Evolutionary conservation across 1,140 invertebrate species (phyloP), one percentile per base, ranked within the genome.

Genomic region (Pissodes strobi): DNA sequence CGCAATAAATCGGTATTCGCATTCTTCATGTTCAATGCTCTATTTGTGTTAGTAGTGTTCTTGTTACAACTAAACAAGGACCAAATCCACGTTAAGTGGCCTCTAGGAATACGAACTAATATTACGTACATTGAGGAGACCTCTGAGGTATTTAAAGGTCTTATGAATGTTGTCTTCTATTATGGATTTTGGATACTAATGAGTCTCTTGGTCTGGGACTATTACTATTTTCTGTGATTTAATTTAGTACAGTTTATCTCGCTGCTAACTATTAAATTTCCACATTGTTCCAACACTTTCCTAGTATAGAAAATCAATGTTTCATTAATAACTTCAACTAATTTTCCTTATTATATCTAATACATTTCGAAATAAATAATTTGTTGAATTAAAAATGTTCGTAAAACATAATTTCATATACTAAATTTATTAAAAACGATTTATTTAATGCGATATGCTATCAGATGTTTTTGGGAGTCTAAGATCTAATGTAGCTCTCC

Each of bases 1-100:
- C 86, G 95, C 72, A 98, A 97, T 87, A 96, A 96, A 81, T 92
- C 93, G 71, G 94, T 97, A 63, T 97, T 98, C 81, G 93, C 93
- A 73, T 98, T 98, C 89, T 92, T 98, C 84, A 98, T 99, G 94
- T 91, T 97, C 84, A 99, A 99, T 87, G 93, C 95, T 80, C 89
- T 99, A 75, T 99, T 98, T 87, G 94, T 98, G 78, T 88, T 99
- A 82, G 93, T 98, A 81, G 94, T 98, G 76, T 95, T 98, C 84
- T 90, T 98, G 81, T 90, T 98, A 74, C 96, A 98, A 89, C 86
- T 97, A 81, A 95, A 97, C 85, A 97, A 97, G 88, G 93, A 97
- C 84, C 90, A 92, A 82, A 86, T 96, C 74, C 93, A 96, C 83
- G 88, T 97, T 81, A 85, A 94, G 81, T 97, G 93, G 94, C 94